phyloP scores from a whole-genome alignment of 2,113 vertebrate species.

The Aviceda subcristata region DNA sequence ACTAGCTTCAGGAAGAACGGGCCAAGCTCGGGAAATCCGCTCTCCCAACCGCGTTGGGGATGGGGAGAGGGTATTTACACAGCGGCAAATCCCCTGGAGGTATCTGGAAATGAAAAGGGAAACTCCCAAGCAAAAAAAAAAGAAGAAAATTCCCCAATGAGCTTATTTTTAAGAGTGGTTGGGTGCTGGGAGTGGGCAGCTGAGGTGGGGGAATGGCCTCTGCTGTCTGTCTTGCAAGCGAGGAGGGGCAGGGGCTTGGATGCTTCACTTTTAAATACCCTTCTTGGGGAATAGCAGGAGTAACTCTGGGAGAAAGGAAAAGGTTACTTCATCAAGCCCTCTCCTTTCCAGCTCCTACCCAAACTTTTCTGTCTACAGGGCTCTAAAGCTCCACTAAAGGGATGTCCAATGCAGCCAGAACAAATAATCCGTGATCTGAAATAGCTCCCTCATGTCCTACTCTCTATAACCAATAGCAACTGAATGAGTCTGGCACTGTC shows the following conservation, averaged over 20 bases:
- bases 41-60: background rate
- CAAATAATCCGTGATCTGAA: conserved; percentile 42
- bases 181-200: background rate
- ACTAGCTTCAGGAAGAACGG: background rate
- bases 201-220: fast-evolving
- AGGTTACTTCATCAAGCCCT: conserved; percentile 36
- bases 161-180: background rate
- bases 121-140: background rate
- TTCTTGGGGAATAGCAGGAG: background rate
- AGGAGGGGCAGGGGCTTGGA: background rate
- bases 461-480: conserved; percentile 48
- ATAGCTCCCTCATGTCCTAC: conserved; percentile 17
- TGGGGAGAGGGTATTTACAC: background rate
- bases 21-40: background rate
- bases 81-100: background rate
- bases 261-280: background rate
- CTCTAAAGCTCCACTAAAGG: conserved; percentile 57
- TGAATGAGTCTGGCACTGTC: conserved; percentile 52
- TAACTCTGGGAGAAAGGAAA: background rate
- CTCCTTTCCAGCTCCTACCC: conserved; percentile 27
- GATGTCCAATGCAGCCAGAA: conserved; percentile 39
- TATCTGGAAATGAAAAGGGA: background rate
- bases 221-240: fast-evolving
- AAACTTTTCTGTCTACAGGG: conserved; percentile 22
- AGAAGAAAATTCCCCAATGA: background rate